phyloP scores from a whole-genome alignment of 2,888 invertebrate genomes.

The Thereva nobilitata region DNA sequence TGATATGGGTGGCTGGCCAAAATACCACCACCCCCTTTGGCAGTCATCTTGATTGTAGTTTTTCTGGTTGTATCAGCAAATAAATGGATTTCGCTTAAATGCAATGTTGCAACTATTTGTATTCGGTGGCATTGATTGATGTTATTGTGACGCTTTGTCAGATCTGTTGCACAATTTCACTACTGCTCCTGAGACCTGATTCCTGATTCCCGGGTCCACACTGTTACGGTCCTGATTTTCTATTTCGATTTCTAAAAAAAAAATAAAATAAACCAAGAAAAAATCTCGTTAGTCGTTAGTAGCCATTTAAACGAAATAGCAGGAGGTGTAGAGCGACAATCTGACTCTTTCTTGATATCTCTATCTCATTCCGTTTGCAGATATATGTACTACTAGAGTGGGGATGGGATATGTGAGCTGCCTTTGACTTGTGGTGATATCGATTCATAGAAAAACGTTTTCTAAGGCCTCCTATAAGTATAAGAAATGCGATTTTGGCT shows the following conservation, averaged over 20 bases:
- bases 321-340: no score
- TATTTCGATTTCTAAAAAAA: no score
- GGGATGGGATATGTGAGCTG: not conserved
- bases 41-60: slow-evolving; percentile 44
- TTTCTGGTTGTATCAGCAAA: slow-evolving; percentile 37
- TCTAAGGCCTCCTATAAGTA: slow-evolving; percentile 3
- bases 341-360: no score
- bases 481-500: slow-evolving; percentile 1
- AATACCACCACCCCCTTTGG: slow-evolving; percentile 44
- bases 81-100: slow-evolving; percentile 26
- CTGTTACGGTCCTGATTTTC: slow-evolving; percentile 2
- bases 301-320: not conserved
- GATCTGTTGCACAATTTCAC: slow-evolving; percentile 37
- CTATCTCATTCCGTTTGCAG: no score
- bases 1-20: slow-evolving; percentile 40
- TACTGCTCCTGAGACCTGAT: not conserved
- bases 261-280: not conserved
- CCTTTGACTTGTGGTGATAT: slow-evolving; percentile 3
- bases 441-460: slow-evolving; percentile 1
- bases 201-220: not conserved
- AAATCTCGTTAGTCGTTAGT: slow-evolving; percentile 8
- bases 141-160: slow-evolving; percentile 41
- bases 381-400: no score
- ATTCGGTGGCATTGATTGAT: slow-evolving; percentile 41
- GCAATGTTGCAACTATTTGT: slow-evolving; percentile 32